Base-by-base conservation (phyloP, 2,113 vertebrate genomes). In the Craseonycteris thonglongyai region DNA sequence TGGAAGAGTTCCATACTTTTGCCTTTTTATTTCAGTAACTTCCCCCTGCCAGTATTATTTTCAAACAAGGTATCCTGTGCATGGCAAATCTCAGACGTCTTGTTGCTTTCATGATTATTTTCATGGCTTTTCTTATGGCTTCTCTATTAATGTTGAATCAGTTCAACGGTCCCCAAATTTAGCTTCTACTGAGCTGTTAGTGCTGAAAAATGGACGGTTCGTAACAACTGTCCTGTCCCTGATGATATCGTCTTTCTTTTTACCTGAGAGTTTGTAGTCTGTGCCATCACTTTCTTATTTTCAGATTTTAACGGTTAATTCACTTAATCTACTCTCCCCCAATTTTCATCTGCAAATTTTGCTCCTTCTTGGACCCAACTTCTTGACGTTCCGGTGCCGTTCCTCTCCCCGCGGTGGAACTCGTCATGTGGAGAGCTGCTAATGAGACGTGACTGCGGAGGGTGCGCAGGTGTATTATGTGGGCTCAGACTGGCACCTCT, bases 381-480 rank as follows among this genome's bases (percentile, higher is more conserved):
- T 96, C 12, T 0, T 58, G 81, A 47, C 30, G 90, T 38, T 2
- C 63, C 90, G 66, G 38, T 7, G 76, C 84, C 72, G 11, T 86
- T 84, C 16, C 54, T 28, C 71, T 58, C 38, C 8, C 28, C 66
- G 65, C 63, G 6, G 21, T 30, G 56, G 86, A 85, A 69, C 22
- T 2, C 49, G 5, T 94, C 96, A 92, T 0, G 72, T n/a, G n/a
- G 42, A 45, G 75, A 61, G 85, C 68, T 33, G 88, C 61, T 97
- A 92, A 97, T 90, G 78, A 96, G 94, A 74, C 18, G 0, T 26
- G 97, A 96, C 45, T 18, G 88, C 7, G 7, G 54, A 59, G 83
- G 33, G 47, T 5, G 74, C 97, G 91, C 96, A 96, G 96, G 97
- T 96, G 94, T 91, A 15, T 90, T 24, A 22, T 24, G 6, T 6